Evolutionary conservation across 2,797 vertebrate genomes (phyloP), one percentile per base, ranked within the genome.

Genomic region (Lacerta bilineata): DNA sequence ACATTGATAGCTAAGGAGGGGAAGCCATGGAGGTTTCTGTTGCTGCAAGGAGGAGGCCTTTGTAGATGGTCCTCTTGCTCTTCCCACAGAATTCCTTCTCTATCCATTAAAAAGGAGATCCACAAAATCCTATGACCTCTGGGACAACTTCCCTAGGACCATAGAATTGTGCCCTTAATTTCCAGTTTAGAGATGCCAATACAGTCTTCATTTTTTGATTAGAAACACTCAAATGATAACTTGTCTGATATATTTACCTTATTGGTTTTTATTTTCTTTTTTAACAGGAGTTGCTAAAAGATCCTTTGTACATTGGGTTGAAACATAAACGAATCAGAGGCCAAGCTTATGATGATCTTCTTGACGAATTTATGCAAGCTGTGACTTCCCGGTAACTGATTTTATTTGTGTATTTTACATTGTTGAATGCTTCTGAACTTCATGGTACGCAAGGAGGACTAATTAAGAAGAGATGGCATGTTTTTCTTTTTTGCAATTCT

Each of bases 361-460:
- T 99, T 96, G 99, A 99, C 92, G 99, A 99, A 96, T 99, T 99
- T 93, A 99, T 99, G 98, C 97, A 97, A 95, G 98, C 98, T 69
- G 98, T 99, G 94, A 97, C 98, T 83, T 98, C 98, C 93, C 98
- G 98, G 99, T 99, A 98, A 89, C 5, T 95, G 87, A 79, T 43
- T 86, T 3, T 87, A 83, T 91, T 75, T 89, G 61, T 88, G 79
- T 59, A 87, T 6, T 80, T 89, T 81, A 46, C 72, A 43, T 2
- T 86, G 50, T 17, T 59, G 23, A 92, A 91, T 91, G 87, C 39
- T 25, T 11, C 17, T 89, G 29, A 87, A 61, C 80, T 76, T 93
- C 36, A 76, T 29, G 71, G 68, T 78, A 84, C 5, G 85, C 23
- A 39, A n/a, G 88, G 87, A 55, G 27, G 2, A n/a, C 27, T 77